phyloP scores from a whole-genome alignment of 2,888 invertebrate genomes.

The Lamproptera curius region DNA sequence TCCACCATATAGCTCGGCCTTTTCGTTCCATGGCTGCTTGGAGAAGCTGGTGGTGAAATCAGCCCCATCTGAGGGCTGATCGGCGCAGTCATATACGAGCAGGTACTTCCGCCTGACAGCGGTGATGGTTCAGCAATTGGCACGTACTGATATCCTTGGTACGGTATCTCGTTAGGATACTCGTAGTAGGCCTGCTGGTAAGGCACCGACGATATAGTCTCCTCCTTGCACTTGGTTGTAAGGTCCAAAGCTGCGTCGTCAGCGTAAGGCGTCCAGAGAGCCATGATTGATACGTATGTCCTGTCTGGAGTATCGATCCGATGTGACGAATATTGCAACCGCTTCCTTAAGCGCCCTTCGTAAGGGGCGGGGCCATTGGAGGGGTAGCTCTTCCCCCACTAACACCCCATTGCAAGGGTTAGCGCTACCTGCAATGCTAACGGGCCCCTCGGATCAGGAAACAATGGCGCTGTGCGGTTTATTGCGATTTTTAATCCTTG shows the following conservation, averaged over 20 bases:
- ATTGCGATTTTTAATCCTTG: slow-evolving; percentile 21
- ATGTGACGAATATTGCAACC: slow-evolving; percentile 21
- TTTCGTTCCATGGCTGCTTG: slow-evolving; percentile 21
- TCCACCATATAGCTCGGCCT: slow-evolving; percentile 65
- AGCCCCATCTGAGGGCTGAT: slow-evolving; percentile 26
- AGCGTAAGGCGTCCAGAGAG: slow-evolving; percentile 62
- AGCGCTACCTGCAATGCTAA: slow-evolving; percentile 24
- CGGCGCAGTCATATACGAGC: slow-evolving; percentile 23
- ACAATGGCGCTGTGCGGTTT: slow-evolving; percentile 15
- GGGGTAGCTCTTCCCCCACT: slow-evolving; percentile 26
- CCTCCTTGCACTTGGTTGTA: slow-evolving; percentile 34
- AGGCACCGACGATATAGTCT: slow-evolving; percentile 20
- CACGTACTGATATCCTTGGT: slow-evolving; percentile 24
- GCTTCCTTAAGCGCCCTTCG: slow-evolving; percentile 29
- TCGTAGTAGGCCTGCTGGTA: slow-evolving; percentile 19
- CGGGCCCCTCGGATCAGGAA: slow-evolving; percentile 7
- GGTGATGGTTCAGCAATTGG: slow-evolving; percentile 29
- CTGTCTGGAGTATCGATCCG: slow-evolving; percentile 11
- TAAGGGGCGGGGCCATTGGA: slow-evolving; percentile 26
- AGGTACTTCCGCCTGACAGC: slow-evolving; percentile 25
- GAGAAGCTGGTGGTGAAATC: slow-evolving; percentile 29
- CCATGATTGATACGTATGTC: slow-evolving; percentile 34
- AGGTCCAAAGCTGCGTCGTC: slow-evolving; percentile 49
- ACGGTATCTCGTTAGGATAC: slow-evolving; percentile 17
- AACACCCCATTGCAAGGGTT: slow-evolving; percentile 19